Evolutionary conservation across 2,888 invertebrate genomes (phyloP).

Genomic region (Stenodera caucasica): DNA sequence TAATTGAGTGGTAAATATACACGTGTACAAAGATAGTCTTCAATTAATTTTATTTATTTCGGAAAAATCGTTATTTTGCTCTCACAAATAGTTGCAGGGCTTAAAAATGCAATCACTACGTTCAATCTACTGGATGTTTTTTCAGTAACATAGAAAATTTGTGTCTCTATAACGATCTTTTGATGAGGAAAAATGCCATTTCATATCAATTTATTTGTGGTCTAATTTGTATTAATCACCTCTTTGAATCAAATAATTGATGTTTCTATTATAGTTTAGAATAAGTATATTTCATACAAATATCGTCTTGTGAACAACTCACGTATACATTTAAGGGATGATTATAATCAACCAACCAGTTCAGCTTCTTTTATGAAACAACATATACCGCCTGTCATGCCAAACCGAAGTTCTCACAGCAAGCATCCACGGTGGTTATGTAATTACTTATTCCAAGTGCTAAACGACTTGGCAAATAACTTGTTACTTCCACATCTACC

Average conservation of each 20-base stretch:
- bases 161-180: neutral
- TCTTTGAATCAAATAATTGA: too few species aligned
- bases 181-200: too few species aligned
- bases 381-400: conserved; percentile 29
- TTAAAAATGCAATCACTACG: neutral
- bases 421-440: conserved; percentile 40
- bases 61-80: neutral
- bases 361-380: neutral
- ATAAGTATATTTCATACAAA: conserved; percentile 22
- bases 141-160: neutral
- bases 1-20: neutral
- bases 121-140: neutral
- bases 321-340: conserved; percentile 15
- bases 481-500: conserved; percentile 39
- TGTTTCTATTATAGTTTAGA: too few species aligned
- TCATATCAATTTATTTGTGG: too few species aligned
- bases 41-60: neutral
- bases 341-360: conserved; percentile 19
- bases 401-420: conserved; percentile 35
- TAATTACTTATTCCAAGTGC: conserved; percentile 45
- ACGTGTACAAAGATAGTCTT: neutral
- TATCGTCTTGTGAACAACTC: conserved; percentile 20
- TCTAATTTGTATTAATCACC: too few species aligned
- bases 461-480: conserved; percentile 47
- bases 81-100: neutral